Conservation (phyloP, 2,797 vertebrate species). For the Pantherophis vulpinus region DNA sequence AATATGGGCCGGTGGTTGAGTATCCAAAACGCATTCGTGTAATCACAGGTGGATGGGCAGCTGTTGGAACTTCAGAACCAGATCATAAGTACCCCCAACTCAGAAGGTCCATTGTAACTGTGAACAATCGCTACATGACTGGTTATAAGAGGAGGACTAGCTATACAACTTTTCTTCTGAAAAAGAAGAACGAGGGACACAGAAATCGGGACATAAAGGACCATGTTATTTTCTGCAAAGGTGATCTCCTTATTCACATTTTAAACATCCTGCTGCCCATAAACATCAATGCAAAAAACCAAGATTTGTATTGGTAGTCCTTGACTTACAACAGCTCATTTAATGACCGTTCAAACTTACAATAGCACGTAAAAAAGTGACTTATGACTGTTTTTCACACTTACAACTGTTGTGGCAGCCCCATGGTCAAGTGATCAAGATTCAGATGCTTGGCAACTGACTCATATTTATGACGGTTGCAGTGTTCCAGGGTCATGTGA, state of each 20-base stretch:
- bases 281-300: background rate
- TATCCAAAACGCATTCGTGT: background rate
- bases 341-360: background rate
- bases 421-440: background rate
- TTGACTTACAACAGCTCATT: background rate
- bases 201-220: background rate
- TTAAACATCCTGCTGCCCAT: background rate
- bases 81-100: background rate
- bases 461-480: no score
- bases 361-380: background rate
- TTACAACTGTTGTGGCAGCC: background rate
- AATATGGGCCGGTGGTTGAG: background rate
- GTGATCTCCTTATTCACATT: background rate
- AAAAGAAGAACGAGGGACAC: no score
- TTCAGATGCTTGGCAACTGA: background rate
- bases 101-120: background rate
- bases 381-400: background rate
- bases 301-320: background rate
- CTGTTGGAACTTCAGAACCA: background rate
- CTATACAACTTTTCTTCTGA: background rate
- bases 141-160: background rate
- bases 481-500: no score
- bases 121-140: background rate
- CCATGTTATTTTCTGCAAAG: background rate
- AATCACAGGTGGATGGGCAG: background rate